Base-by-base conservation (phyloP, 2,113 vertebrate species). In the Cervus canadensis region DNA sequence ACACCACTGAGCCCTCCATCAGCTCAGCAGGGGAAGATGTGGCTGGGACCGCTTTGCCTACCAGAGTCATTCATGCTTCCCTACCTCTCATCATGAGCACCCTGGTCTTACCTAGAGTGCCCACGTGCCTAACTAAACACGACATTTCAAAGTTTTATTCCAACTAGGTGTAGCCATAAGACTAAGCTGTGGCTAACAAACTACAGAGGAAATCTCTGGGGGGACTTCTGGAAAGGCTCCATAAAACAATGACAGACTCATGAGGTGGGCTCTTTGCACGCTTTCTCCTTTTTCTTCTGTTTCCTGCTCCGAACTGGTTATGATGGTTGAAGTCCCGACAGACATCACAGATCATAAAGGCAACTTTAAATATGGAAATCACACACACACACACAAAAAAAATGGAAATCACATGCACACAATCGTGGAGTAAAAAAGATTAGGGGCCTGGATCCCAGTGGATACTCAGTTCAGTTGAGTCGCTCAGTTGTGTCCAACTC, bases 61-160 rank as follows among this genome's bases (percentile, higher is more conserved):
- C 0, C 6, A 28, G 21, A 16, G 50, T 23, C 83, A 54, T 8
- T 23, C 59, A 54, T 15, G 21, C 71, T 81, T 45, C 57, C 74
- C 74, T 48, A 21, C 36, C 26, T 40, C 62, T n/a, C 30, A 87
- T 25, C 43, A 76, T 19, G 15, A 67, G 50, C 91, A 60, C 28
- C 15, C 50, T 87, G 89, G 15, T 91, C 91, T 56, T 87, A 87
- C 19, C 23, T 11, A 45, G 30, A 57, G 10, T 86, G n/a, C 30
- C 87, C 28, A n/a, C 10, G 15, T 48, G 33, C 36, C 67, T 83
- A 88, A 85, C 76, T 82, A 87, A 97, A 90, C 48, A 81, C 33
- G 16, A 62, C 86, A 45, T 45, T 87, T 84, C 78, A 97, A 97
- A 97, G 74, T 26, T 97, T 92, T 56, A 5, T 21, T 90, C 74